Percentiles rank a stretch among this genome's conserved stretches.
These are phyloP conservation scores for Arctocebus calabarensis DNA, from an alignment of 2,797 vertebrate genomes.

Conservation along the genomic window DNA sequence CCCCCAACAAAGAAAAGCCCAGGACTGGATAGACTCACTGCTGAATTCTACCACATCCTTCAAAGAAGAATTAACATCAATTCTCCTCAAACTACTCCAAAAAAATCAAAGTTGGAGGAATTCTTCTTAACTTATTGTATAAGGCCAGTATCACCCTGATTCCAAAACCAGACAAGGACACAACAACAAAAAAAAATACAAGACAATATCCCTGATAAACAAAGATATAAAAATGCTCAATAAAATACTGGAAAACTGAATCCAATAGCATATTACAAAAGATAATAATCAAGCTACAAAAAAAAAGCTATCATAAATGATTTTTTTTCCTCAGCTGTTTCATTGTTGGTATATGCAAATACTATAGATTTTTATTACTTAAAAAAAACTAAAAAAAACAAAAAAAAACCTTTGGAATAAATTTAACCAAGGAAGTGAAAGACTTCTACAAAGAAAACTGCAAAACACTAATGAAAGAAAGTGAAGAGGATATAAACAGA, in stretches of 20 bases:
- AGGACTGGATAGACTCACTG: background rate
- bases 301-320: too few relatives aligned
- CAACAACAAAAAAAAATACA: background rate
- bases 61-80: background rate
- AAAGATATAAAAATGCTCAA: background rate
- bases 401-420: background rate
- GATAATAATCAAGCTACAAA: too few relatives aligned
- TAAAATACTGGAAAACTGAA: background rate
- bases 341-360: too few relatives aligned
- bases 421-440: background rate
- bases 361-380: too few relatives aligned
- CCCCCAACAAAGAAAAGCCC: background rate
- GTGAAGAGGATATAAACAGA: background rate
- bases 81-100: background rate
- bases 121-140: background rate
- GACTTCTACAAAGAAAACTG: background rate
- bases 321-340: too few relatives aligned
- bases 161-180: background rate
- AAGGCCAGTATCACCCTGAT: background rate
- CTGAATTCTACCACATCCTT: background rate
- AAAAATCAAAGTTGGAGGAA: background rate
- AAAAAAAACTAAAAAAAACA: too few relatives aligned
- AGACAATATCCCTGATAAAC: background rate
- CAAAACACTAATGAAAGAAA: background rate
- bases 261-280: background rate